These are phyloP conservation scores for Plagodis dolabraria DNA, from an alignment of 2,888 invertebrate genomes.

Conservation along the genomic window DNA sequence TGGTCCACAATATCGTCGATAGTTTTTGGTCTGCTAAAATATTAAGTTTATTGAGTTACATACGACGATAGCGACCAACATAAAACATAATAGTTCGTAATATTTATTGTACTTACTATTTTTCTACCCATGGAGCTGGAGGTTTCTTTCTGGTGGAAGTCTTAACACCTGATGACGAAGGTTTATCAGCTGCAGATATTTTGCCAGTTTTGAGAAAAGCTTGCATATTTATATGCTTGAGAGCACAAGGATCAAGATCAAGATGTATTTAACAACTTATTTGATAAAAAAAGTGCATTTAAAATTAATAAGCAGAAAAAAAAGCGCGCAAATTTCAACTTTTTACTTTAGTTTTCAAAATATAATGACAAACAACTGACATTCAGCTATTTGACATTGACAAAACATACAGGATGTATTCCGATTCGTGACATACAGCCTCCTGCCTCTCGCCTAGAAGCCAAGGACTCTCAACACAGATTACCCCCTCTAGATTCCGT, in stretches of 20 bases:
- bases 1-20: slow-evolving; percentile 99
- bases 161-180: slow-evolving; percentile 69
- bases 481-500: too few relatives aligned
- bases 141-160: slow-evolving; percentile 71
- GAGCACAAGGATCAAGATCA: too few relatives aligned
- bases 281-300: too few relatives aligned
- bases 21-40: slow-evolving; percentile 93
- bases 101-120: slow-evolving; percentile 86
- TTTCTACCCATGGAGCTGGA: slow-evolving; percentile 92
- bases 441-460: too few relatives aligned
- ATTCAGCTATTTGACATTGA: too few relatives aligned
- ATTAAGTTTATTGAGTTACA: not conserved
- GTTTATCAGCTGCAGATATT: slow-evolving; percentile 80
- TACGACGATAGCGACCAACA: not conserved
- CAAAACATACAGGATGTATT: too few relatives aligned
- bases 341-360: too few relatives aligned
- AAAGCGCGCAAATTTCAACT: not conserved
- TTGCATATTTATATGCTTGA: slow-evolving; percentile 83
- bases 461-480: too few relatives aligned
- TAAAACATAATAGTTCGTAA: slow-evolving; percentile 3
- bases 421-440: too few relatives aligned
- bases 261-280: too few relatives aligned
- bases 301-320: not conserved
- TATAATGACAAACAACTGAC: too few relatives aligned
- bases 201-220: slow-evolving; percentile 93